Base-by-base conservation (phyloP, 2,113 vertebrate species). In the Sula dactylatra region DNA sequence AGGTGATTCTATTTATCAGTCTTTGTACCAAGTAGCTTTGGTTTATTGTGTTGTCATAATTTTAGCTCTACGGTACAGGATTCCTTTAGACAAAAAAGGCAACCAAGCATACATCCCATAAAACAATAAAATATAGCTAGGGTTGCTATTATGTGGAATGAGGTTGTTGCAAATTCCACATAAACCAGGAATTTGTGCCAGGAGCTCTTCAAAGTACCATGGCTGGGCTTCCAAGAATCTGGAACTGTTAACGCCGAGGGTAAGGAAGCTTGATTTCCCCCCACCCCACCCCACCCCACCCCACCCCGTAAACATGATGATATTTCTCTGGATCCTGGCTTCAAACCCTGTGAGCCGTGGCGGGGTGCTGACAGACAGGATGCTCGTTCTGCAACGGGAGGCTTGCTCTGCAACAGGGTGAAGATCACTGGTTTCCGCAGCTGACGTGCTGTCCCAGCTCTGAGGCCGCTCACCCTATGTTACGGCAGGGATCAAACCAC, bases 51-150 rank as follows among this genome's bases (percentile, higher is more conserved):
- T 10, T 69, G 78, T 65, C 56, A 42, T 65, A 61, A 79, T 86
- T 93, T 84, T 31, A 79, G 21, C 38, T 89, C 73, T 56, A 40
- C n/a, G 20, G 31, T 44, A 69, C 27, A 90, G 29, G 34, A 79
- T 61, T 91, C 49, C 66, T 85, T 87, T 61, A 82, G 70, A 65
- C 71, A 84, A 90, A 93, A 95, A 80, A 94, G 84, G 87, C 70
- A 90, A 76, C 16, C 21, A 66, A 91, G 62, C 44, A 65, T 74
- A 62, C 25, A 69, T 47, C 66, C 40, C 87, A 90, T 95, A 89
- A 95, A 93, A 54, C 65, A 74, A 71, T 59, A 76, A 93, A 96
- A 87, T 85, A 93, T 7, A 91, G 65, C 65, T 67, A 69, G 1
- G 0, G 34, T 61, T 31, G 61, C 76, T 93, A n/a, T n/a, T 82